Evolutionary conservation across 35 echinoderm and acorn worm species (phyloP), one percentile per base, ranked within the genome.

Genomic region (Chiridota heheva): DNA sequence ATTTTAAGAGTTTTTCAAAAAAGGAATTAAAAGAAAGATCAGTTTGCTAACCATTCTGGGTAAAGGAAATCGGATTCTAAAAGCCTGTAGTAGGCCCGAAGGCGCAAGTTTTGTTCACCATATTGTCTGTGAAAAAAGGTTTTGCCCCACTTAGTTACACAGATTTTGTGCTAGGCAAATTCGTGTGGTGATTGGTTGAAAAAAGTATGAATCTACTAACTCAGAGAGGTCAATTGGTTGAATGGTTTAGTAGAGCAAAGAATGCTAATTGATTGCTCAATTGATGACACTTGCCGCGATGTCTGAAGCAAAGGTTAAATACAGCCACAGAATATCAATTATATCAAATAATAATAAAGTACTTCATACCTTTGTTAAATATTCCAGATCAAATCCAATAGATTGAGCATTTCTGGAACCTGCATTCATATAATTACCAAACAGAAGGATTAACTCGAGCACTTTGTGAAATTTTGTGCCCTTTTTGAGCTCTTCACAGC

Each of bases 391-490:
- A 70, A 98, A 98, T 57, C 95, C 95, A 13, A 98, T 17, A 16
- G 89, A 91, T 42, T 75, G 70, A 40, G 80, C 95, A 69, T 98
- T 98, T 37, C 86, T 91, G 40, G 80, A 85, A 0, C 95, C 95
- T 2, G 95, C 76, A 65, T 98, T 98, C 95, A 98, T 98, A 63
- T 92, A 92, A 61, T 98, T 91, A 32, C 95, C 89, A 78, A 98
- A 92, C 10, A 98, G 81, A 32, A 98, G 67, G 10, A 98, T 59
- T 27, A 98, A 60, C 59, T 91, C 89, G 48, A 92, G 69, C 0
- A 98, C 57, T 31, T 63, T 68, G 25, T 75, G 77, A 44, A 98
- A 98, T 69, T 87, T 91, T 61, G 73, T 91, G 34, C 89, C 86
- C 17, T 85, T 12, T 30, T 44, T 46, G 28, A 98, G 24, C 58